Base-by-base conservation (phyloP, 2,113 vertebrate species). In the Verasper variegatus region DNA sequence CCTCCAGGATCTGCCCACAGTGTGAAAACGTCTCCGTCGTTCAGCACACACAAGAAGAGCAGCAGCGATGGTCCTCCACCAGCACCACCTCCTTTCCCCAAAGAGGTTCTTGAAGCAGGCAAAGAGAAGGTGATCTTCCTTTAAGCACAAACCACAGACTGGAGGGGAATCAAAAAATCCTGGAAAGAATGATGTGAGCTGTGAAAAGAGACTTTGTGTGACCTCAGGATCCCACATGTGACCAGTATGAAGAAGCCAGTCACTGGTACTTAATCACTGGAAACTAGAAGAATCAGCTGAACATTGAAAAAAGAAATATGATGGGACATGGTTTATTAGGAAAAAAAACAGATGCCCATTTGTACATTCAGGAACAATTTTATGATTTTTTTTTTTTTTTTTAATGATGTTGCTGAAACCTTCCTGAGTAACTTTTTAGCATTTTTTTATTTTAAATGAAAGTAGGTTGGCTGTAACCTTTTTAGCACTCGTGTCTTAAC, bases 111-210 rank as follows among this genome's bases (percentile, higher is more conserved):
- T 0, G 52, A 76, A 54, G n/a, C 12, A 0, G 61, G 11, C 11
- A 85, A 81, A 49, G 90, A 92, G 14, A 88, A 85, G 59, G 74
- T 89, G 9, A 81, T 90, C 4, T 92, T 89, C 81, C 68, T 94
- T 52, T 94, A 80, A 87, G 0, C 12, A 6, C 2, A 8, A 54
- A 54, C 37, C 11, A 3, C 31, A 31, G 35, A 31, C 31, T 31
- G 31, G 6, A 6, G 27, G 27, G 27, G n/a, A n/a, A n/a, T n/a
- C n/a, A 18, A 49, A 3, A 12, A 40, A 47, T 20, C 26, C 11
- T 21, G 62, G 55, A 75, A 23, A 55, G 31, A 35, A 54, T 18
- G 74, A 54, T 0, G 17, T 31, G 71, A 72, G 20, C 55, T 2
- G 24, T 69, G 37, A 20, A 55, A 60, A 67, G 55, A 56, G 68